A percentile compares a stretch with the other conserved stretches of the same genome.
phyloP scores from a whole-genome alignment of 2,113 vertebrate species.

The human (Homo sapiens) region DNA sequence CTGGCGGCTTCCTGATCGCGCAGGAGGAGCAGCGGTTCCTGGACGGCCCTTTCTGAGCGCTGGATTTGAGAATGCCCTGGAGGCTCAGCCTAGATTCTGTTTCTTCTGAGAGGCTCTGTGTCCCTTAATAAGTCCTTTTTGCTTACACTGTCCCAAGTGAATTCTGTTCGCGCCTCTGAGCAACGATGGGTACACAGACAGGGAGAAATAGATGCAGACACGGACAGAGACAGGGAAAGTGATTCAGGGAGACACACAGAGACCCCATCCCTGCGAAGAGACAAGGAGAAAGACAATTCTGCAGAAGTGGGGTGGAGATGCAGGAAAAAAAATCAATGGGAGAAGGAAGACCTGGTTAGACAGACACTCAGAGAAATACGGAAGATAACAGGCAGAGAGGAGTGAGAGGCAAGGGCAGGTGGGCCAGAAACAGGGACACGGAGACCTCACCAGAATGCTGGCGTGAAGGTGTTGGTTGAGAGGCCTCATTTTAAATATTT shows the following conservation, averaged over 20 bases:
- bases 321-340: not conserved
- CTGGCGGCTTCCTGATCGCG: not conserved
- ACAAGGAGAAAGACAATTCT: not conserved
- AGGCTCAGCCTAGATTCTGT: not conserved
- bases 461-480: not conserved
- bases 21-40: not conserved
- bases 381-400: constrained; percentile 14
- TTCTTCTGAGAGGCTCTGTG: not conserved
- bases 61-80: not conserved
- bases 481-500: not conserved
- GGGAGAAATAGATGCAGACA: not conserved
- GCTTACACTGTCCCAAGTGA: not conserved
- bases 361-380: not conserved
- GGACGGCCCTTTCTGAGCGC: not conserved
- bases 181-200: not conserved
- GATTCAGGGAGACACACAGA: not conserved
- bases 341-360: not conserved
- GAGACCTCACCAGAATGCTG: not conserved
- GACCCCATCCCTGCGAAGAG: not conserved
- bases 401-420: not conserved
- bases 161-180: not conserved
- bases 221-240: not conserved
- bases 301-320: not conserved
- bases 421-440: not conserved
- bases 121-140: not conserved